phyloP scores from a whole-genome alignment of 2,113 vertebrate genomes.

The Sander vitreus region DNA sequence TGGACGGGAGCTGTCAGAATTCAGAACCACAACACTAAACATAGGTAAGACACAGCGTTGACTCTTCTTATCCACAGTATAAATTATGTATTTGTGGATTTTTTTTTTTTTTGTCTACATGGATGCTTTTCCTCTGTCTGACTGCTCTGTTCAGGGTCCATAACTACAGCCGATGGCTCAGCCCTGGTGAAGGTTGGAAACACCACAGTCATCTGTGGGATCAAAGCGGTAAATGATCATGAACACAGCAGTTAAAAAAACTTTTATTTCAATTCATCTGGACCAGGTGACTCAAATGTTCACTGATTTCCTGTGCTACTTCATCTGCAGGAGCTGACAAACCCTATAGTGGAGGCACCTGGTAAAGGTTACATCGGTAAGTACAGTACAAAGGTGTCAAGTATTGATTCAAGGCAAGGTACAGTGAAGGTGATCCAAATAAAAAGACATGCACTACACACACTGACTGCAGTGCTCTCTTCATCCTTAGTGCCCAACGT shows the following conservation, averaged over 20 bases:
- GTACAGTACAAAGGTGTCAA: slow-evolving; percentile 26
- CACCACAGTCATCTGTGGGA: slow-evolving; percentile 94
- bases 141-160: slow-evolving; percentile 87
- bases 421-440: not conserved
- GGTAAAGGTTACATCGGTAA: slow-evolving; percentile 94
- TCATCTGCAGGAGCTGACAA: slow-evolving; percentile 88
- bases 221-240: slow-evolving; percentile 89
- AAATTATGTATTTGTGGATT: not conserved
- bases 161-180: slow-evolving; percentile 95
- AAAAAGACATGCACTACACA: too few relatives aligned
- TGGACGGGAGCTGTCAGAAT: slow-evolving; percentile 94
- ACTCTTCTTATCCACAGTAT: accelerated
- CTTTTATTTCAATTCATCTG: accelerated
- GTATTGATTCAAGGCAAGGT: not conserved
- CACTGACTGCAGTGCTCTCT: not conserved
- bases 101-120: not conserved
- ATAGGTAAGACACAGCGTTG: slow-evolving; percentile 85
- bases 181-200: slow-evolving; percentile 96
- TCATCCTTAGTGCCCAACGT: slow-evolving; percentile 91
- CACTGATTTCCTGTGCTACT: not conserved
- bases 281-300: not conserved
- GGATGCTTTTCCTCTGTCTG: not conserved
- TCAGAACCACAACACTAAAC: slow-evolving; percentile 96
- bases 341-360: slow-evolving; percentile 88
- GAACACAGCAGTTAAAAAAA: not conserved